These are phyloP conservation scores for Dryocosmus kuriphilus DNA, from an alignment of 2,888 invertebrate genomes.

Conservation along the genomic window DNA sequence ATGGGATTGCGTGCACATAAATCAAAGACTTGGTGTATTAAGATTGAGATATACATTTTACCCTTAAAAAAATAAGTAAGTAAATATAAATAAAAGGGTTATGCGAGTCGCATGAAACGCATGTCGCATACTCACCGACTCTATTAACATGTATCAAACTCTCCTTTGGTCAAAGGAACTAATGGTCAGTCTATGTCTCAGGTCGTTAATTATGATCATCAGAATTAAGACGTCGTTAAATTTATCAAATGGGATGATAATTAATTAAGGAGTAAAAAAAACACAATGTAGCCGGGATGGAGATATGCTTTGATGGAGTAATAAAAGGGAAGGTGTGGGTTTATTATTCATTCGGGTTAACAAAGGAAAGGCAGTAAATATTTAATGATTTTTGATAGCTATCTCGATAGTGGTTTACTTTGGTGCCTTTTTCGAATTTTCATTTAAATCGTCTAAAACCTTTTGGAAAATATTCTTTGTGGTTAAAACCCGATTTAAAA, in stretches of 20 bases:
- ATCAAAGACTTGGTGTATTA: slow-evolving; percentile 20
- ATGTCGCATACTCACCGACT: slow-evolving; percentile 30
- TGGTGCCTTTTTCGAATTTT: too few relatives aligned
- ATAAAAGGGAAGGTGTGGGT: slow-evolving; percentile 19
- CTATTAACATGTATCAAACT: slow-evolving; percentile 14
- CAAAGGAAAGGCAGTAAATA: too few relatives aligned
- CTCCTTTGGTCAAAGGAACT: not conserved
- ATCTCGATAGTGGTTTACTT: too few relatives aligned
- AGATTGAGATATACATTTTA: slow-evolving; percentile 33
- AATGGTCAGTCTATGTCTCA: slow-evolving; percentile 11
- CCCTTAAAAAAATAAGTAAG: not conserved
- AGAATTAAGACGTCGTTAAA: slow-evolving; percentile 36
- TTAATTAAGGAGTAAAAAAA: slow-evolving; percentile 41
- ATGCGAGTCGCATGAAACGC: slow-evolving; percentile 26
- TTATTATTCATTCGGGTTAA: not conserved
- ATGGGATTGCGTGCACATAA: slow-evolving; percentile 24
- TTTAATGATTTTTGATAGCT: too few relatives aligned
- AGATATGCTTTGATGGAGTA: slow-evolving; percentile 28
- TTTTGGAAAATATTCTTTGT: too few relatives aligned
- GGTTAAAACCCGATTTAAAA: too few relatives aligned
- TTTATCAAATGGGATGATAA: slow-evolving; percentile 39
- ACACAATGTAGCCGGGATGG: slow-evolving; percentile 17
- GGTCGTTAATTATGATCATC: slow-evolving; percentile 36
- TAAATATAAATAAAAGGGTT: slow-evolving; percentile 5
- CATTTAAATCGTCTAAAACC: too few relatives aligned